These are phyloP conservation scores for Hydrocynus forskahlii DNA, from an alignment of 2,797 vertebrate genomes.

Conservation along the genomic window DNA sequence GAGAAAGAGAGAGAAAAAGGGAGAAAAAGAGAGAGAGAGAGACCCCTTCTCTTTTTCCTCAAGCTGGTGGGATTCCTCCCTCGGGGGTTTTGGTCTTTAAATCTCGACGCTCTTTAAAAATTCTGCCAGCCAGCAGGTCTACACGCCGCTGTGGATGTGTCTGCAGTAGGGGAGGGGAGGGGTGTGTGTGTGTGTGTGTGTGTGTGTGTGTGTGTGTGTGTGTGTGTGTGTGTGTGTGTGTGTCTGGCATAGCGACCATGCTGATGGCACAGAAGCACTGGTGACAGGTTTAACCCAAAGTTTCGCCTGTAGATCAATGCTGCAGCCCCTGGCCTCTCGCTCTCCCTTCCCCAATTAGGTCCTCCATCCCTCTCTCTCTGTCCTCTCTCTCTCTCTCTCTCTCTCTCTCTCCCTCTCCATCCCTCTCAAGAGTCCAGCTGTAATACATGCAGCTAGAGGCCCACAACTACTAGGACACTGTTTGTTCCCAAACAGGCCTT, in stretches of 20 bases:
- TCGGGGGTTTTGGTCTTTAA: conserved; percentile 92
- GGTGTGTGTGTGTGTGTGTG: conserved; percentile 31
- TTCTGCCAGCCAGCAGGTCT: conserved; percentile 92
- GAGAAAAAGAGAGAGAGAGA: conserved; percentile 71
- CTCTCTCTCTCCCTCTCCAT: not conserved
- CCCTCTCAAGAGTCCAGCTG: conserved; percentile 70
- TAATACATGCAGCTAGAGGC: conserved; percentile 76
- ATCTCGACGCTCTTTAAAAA: conserved; percentile 94
- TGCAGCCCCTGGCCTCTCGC: conserved; percentile 72
- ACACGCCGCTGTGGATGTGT: conserved; percentile 85
- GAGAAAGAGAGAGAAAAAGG: conserved; percentile 35
- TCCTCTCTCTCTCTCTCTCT: conserved; percentile 46
- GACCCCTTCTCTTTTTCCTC: conserved; percentile 83
- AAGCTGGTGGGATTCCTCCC: conserved; percentile 86
- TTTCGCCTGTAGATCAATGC: conserved; percentile 85
- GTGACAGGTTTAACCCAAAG: conserved; percentile 79
- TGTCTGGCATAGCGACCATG: conserved; percentile 80
- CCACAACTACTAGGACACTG: conserved; percentile 79
- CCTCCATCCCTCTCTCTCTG: conserved; percentile 58
- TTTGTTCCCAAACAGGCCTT: conserved; percentile 76
- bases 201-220: conserved; percentile 28
- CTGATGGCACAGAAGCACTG: conserved; percentile 78
- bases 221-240: conserved; percentile 32
- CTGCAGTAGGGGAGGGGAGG: conserved; percentile 54
- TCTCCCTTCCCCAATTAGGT: conserved; percentile 75